Base-by-base conservation (phyloP, 2,797 vertebrate genomes). In the Chrosomus eos region DNA sequence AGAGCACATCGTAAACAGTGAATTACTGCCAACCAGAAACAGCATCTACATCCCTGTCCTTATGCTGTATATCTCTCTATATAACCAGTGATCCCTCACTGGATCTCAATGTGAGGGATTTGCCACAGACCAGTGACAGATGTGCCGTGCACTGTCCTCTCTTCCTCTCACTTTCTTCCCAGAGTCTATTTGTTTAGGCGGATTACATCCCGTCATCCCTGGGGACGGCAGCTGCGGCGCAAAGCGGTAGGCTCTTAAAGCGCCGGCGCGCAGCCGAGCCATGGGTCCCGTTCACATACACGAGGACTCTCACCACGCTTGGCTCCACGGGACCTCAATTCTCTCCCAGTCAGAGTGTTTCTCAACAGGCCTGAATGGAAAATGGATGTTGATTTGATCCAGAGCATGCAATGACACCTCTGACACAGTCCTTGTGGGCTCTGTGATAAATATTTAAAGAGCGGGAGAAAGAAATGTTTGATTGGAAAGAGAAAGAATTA, bases 181-280 rank as follows among this genome's bases (percentile, higher is more conserved):
- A 67, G 33, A 71, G 79, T 87, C 80, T 79, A 40, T 89, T 89
- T 87, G 77, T 87, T 89, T 83, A 79, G 84, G 19, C 33, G 87
- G 85, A 91, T 90, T 87, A 85, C 85, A 86, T 84, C 31, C 28
- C 48, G 77, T 80, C 60, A 68, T 90, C 87, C 85, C 79, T 64
- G 51, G 82, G 74, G 85, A 81, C 33, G 21, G n/a, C 19, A 14
- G 75, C 31, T 18, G 36, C n/a, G 11, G 33, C 9, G 58, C 64
- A 78, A 71, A 70, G 19, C 21, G 23, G 23, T 28, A 13, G 10
- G 26, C 75, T 70, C 84, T 88, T 88, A 89, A 86, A 85, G 86
- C 83, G 76, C 86, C 40, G 48, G 16, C 13, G 13, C 31, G 31
- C 31, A 33, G 31, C 48, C 21, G 28, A 18, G 58, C 28, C 26